Percentiles rank a stretch among this genome's conserved stretches.
These are phyloP conservation scores for Cettia cetti DNA, from an alignment of 2,113 vertebrate genomes.

Conservation along the genomic window DNA sequence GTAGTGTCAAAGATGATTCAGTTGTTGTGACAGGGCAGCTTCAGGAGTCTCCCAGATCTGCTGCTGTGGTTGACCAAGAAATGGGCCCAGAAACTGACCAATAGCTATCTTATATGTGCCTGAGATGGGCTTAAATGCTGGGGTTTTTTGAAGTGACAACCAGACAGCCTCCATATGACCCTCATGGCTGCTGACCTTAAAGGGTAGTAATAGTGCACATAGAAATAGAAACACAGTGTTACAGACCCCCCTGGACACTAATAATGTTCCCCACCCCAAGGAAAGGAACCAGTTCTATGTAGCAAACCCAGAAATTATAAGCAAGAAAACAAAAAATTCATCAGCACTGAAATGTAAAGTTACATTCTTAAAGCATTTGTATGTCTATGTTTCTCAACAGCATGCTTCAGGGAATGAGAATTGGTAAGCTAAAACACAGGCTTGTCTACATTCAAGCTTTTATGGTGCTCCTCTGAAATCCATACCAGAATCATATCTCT, in stretches of 20 bases:
- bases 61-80: background rate
- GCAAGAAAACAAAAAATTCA: background rate
- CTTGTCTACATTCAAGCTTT: background rate
- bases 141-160: background rate
- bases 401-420: background rate
- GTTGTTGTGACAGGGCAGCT: background rate
- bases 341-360: background rate
- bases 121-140: background rate
- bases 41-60: background rate
- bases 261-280: background rate
- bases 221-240: background rate
- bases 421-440: background rate
- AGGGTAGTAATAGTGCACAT: rapidly evolving
- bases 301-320: background rate
- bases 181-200: background rate
- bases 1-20: background rate
- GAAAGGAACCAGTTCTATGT: background rate
- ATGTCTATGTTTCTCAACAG: background rate
- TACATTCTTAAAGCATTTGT: background rate
- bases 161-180: background rate
- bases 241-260: background rate
- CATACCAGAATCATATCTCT: background rate
- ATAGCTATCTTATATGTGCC: background rate
- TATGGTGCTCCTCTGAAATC: background rate
- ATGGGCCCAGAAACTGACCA: background rate